Conservation (phyloP, 2,888 invertebrate genomes). For the Scaptomyza caliginosa region DNA sequence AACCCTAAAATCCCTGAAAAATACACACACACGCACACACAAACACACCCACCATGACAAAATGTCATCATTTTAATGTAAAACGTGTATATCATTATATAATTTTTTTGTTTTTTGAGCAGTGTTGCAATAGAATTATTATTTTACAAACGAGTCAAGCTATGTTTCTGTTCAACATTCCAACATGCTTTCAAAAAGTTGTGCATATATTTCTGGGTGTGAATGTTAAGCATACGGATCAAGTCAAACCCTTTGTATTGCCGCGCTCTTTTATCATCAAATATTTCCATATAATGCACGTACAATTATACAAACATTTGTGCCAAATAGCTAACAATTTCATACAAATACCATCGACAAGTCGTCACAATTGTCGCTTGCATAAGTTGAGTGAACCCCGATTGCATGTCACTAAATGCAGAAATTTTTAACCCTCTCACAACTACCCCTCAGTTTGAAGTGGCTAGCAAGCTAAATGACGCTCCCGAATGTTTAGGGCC, state of each 20-base stretch:
- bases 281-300: slow-evolving; percentile 35
- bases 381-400: slow-evolving; percentile 69
- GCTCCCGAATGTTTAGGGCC: slow-evolving; percentile 33
- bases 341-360: slow-evolving; percentile 27
- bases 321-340: slow-evolving; percentile 36
- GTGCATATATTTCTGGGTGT: slow-evolving; percentile 23
- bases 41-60: slow-evolving; percentile 32
- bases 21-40: slow-evolving; percentile 15
- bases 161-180: neutral
- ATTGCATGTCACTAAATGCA: slow-evolving; percentile 55
- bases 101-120: slow-evolving; percentile 14
- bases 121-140: slow-evolving; percentile 23
- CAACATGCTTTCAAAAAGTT: neutral
- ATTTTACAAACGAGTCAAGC: too few relatives aligned
- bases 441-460: neutral
- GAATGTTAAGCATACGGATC: neutral
- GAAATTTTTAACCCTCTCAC: neutral
- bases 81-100: slow-evolving; percentile 40
- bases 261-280: neutral
- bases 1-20: slow-evolving; percentile 24
- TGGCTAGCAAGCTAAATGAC: neutral
- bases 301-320: slow-evolving; percentile 50
- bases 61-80: slow-evolving; percentile 34
- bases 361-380: slow-evolving; percentile 28
- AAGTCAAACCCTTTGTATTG: neutral